phyloP scores from a whole-genome alignment of 2,113 vertebrate genomes.

The Sus scrofa region DNA sequence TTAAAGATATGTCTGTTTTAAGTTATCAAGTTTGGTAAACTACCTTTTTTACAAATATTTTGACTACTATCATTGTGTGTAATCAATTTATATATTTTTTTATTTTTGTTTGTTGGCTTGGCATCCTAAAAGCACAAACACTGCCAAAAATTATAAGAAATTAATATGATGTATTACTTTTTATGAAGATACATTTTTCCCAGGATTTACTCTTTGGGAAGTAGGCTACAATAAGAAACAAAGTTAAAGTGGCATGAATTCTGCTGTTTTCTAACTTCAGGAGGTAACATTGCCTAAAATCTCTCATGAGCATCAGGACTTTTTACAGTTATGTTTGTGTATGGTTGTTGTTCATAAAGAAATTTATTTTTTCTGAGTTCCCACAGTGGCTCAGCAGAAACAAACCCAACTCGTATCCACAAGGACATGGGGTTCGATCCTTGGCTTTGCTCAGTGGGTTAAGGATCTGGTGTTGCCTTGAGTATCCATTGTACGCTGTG shows the following conservation, averaged over 20 bases:
- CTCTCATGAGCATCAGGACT: background rate
- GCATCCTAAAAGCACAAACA: background rate
- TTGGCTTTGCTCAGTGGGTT: too few relatives aligned
- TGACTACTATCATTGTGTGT: background rate
- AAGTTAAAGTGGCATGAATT: background rate
- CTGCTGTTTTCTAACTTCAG: background rate
- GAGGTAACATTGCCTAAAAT: background rate
- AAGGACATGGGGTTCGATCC: too few relatives aligned
- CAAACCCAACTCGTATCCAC: too few relatives aligned
- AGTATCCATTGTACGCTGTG: rapidly evolving
- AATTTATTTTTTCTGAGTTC: background rate
- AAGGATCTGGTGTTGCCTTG: too few relatives aligned
- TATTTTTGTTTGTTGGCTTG: background rate
- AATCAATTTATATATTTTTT: background rate
- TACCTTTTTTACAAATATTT: background rate
- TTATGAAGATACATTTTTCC: background rate
- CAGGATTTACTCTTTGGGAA: background rate
- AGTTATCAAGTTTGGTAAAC: background rate
- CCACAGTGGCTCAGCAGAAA: too few relatives aligned
- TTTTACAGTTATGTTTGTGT: background rate
- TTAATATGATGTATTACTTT: background rate
- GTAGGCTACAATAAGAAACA: background rate
- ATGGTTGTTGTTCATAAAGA: background rate
- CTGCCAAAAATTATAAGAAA: background rate
- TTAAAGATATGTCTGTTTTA: background rate